Evolutionary conservation across 2,888 invertebrate species (phyloP).

Genomic region (Eilema caniola): DNA sequence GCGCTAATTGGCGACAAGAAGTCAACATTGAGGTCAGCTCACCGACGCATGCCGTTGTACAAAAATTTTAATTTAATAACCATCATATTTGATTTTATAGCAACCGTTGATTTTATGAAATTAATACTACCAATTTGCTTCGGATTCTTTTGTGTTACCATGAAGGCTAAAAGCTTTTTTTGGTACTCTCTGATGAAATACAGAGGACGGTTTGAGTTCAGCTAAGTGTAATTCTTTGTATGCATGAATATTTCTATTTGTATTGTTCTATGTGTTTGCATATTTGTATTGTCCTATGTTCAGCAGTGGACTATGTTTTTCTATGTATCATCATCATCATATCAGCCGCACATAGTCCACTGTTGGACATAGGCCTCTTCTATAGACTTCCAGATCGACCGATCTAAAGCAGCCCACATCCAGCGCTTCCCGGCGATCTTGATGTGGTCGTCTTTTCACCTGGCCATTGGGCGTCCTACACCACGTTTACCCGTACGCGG

Average conservation of each 20-base stretch:
- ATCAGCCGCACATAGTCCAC: no score
- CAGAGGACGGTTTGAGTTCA: background rate
- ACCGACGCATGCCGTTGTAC: slow-evolving; percentile 11
- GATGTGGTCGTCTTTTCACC: no score
- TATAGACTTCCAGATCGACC: no score
- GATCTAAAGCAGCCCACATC: no score
- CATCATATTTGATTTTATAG: slow-evolving; percentile 5
- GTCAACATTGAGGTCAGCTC: slow-evolving; percentile 16
- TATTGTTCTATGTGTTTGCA: no score
- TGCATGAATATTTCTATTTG: background rate
- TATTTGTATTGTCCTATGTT: no score
- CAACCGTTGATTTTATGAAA: slow-evolving; percentile 2
- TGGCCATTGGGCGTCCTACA: no score
- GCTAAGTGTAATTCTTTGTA: background rate
- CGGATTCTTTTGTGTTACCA: slow-evolving; percentile 1
- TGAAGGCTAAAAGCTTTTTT: slow-evolving; percentile 18
- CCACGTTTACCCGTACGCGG: no score
- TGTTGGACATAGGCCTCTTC: no score
- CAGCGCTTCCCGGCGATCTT: no score
- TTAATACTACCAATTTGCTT: slow-evolving; percentile 4
- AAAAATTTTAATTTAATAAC: slow-evolving; percentile 9
- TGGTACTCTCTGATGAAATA: background rate
- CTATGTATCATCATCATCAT: no score
- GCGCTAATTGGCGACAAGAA: background rate
- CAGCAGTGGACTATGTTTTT: no score